phyloP scores from a whole-genome alignment of 2,113 vertebrate species.

The Rhodinocichla rosea region DNA sequence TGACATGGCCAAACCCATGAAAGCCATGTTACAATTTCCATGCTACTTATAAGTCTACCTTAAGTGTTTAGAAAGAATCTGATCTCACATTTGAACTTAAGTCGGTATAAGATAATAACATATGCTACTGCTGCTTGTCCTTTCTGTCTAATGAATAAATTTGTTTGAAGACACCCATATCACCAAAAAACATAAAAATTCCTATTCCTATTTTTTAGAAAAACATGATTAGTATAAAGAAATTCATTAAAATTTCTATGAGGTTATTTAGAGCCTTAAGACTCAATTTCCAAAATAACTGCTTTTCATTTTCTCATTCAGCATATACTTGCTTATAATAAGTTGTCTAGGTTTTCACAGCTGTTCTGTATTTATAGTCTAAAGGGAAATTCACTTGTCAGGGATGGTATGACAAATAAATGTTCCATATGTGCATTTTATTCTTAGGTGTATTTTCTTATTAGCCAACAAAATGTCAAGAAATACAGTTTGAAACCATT shows the following conservation, averaged over 20 bases:
- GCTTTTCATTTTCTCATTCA: slow-evolving; percentile 12
- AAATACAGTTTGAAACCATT: not conserved
- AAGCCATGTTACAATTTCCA: not conserved
- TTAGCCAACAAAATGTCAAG: slow-evolving; percentile 43
- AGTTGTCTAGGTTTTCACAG: slow-evolving; percentile 10
- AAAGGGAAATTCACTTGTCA: slow-evolving; percentile 49
- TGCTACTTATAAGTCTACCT: not conserved
- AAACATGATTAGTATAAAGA: not conserved
- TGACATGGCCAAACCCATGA: not conserved
- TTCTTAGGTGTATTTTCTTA: not conserved
- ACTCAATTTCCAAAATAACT: not conserved
- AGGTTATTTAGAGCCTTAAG: not conserved
- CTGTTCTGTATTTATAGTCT: slow-evolving; percentile 52
- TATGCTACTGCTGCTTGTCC: not conserved
- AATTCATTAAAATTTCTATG: not conserved
- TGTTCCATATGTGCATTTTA: slow-evolving; percentile 9
- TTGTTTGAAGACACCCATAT: not conserved
- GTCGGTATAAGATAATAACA: not conserved
- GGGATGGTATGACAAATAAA: slow-evolving; percentile 30
- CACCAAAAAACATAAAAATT: not conserved
- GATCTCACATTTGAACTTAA: not conserved
- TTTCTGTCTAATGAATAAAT: not conserved
- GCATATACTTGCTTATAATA: not conserved
- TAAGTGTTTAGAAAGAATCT: not conserved
- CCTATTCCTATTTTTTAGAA: not conserved